Evolutionary conservation across 2,888 invertebrate species (phyloP).

Genomic region (Desoria tigrina): DNA sequence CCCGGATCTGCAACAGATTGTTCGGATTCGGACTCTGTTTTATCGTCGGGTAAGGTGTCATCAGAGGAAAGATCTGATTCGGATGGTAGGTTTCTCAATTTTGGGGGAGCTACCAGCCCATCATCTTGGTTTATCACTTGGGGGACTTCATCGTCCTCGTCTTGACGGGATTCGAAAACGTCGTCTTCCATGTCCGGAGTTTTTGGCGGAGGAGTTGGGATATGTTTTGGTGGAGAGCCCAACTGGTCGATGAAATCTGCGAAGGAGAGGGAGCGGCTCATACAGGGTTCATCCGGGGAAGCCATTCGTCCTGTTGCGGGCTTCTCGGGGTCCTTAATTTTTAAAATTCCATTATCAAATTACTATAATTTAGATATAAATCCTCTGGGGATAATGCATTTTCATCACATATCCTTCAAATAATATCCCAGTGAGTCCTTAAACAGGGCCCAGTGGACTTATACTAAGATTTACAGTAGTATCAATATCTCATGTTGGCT

Average conservation of each 20-base stretch:
- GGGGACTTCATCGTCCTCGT: neutral
- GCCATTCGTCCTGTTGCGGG: slow-evolving; percentile 24
- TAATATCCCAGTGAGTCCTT: too few relatives aligned
- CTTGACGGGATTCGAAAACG: too few relatives aligned
- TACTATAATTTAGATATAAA: neutral
- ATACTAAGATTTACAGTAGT: too few relatives aligned
- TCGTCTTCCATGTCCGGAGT: slow-evolving; percentile 25
- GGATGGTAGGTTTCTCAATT: neutral
- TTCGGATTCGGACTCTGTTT: neutral
- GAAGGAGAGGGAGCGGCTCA: slow-evolving; percentile 35
- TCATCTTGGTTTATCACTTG: neutral
- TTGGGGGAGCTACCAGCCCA: neutral
- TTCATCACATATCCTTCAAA: neutral
- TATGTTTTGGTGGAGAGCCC: neutral
- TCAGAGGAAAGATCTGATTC: slow-evolving; percentile 16
- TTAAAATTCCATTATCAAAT: neutral
- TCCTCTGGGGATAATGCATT: neutral
- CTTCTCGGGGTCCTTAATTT: slow-evolving; percentile 32
- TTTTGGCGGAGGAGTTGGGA: slow-evolving; percentile 14
- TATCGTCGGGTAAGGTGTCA: neutral
- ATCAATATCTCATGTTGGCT: too few relatives aligned
- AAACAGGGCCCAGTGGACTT: too few relatives aligned
- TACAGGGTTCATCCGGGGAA: slow-evolving; percentile 37
- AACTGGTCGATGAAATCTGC: slow-evolving; percentile 37
- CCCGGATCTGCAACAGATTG: neutral